Percentiles rank a stretch among this genome's conserved stretches.
Evolutionary conservation across 2,797 vertebrate genomes (phyloP).

Genomic region (Sebastes goodei): DNA sequence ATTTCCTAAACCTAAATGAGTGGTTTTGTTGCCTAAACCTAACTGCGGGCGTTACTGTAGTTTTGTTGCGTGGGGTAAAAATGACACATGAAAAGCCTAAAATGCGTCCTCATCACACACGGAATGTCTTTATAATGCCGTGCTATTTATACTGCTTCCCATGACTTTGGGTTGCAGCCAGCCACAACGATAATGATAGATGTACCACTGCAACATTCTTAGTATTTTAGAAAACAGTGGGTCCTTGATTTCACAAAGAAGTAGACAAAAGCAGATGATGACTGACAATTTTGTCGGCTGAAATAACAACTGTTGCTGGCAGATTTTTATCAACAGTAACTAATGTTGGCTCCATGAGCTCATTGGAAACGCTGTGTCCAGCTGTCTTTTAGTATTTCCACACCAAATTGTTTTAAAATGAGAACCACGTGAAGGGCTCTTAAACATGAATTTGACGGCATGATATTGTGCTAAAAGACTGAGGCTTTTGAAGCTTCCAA

Average conservation of each 20-base stretch:
- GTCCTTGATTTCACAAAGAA: neutral
- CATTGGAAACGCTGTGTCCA: neutral
- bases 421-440: neutral
- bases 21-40: no score
- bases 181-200: neutral
- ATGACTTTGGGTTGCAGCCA: no score
- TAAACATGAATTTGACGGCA: neutral
- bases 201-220: neutral
- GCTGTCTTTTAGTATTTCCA: neutral
- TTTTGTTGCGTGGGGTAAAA: no score
- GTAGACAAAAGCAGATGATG: neutral
- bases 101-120: no score
- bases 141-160: no score
- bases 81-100: no score
- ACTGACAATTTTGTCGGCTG: no score
- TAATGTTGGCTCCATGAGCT: neutral
- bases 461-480: neutral
- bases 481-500: neutral
- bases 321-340: neutral
- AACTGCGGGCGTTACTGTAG: no score
- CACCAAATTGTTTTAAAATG: neutral
- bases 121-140: no score
- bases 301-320: no score
- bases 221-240: neutral
- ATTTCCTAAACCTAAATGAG: no score